Conservation (phyloP, 2,888 invertebrate species). For the Molorchus minor region DNA sequence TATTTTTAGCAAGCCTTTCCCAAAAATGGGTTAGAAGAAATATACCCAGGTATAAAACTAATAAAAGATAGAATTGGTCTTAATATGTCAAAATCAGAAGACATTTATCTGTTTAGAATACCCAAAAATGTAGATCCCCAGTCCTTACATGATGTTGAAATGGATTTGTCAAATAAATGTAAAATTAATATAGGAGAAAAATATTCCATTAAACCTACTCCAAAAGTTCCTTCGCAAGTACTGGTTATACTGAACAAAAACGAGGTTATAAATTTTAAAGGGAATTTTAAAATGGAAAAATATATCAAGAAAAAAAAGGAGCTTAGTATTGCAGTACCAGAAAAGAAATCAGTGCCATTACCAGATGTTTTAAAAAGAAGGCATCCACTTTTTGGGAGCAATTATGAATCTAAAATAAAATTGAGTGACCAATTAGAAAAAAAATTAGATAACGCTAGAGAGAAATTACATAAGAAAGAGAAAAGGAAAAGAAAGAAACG, state of each 20-base stretch:
- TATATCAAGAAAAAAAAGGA: conserved; percentile 40
- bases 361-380: conserved; percentile 50
- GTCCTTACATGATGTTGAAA: conserved; percentile 33
- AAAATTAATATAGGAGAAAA: conserved; percentile 43
- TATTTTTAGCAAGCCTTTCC: background rate
- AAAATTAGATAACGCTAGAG: conserved; percentile 42
- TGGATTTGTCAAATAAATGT: conserved; percentile 39
- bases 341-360: conserved; percentile 36
- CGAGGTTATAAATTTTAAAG: conserved; percentile 39
- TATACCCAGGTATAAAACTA: conserved; percentile 26
- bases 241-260: conserved; percentile 31
- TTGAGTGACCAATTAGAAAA: conserved; percentile 45
- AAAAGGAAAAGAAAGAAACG: conserved; percentile 34
- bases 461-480: conserved; percentile 29
- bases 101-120: conserved; percentile 41
- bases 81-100: conserved; percentile 29
- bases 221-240: conserved; percentile 34
- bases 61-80: conserved; percentile 10
- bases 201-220: conserved; percentile 41
- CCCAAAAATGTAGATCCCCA: conserved; percentile 45
- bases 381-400: conserved; percentile 54
- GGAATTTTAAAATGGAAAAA: conserved; percentile 43
- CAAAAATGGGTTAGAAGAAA: conserved; percentile 20
- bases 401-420: conserved; percentile 49
- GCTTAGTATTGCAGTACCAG: conserved; percentile 24